Conservation (phyloP, 2,888 invertebrate genomes). For the Perithous albicinctus region DNA sequence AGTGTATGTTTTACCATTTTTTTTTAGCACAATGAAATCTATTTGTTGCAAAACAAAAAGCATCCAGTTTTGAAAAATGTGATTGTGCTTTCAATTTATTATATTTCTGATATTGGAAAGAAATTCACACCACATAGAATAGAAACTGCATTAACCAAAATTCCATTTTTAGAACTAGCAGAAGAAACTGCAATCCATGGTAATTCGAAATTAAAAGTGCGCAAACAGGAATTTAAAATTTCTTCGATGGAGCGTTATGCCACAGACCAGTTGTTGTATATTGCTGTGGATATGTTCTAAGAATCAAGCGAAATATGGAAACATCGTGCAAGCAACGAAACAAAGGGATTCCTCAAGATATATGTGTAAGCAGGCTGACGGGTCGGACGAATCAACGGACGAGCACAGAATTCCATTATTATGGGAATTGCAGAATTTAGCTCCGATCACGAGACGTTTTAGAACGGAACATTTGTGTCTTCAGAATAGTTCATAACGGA, state of each 20-base stretch:
- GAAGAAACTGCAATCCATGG: no score
- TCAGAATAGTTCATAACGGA: not conserved
- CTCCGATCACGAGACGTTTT: slow-evolving; percentile 7
- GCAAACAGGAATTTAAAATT: slow-evolving; percentile 47
- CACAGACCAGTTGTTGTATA: slow-evolving; percentile 11
- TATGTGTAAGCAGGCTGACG: slow-evolving; percentile 65
- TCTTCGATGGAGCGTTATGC: no score
- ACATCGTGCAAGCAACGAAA: slow-evolving; percentile 59
- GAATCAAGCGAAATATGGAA: slow-evolving; percentile 61
- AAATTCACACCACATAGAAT: no score
- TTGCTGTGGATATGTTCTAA: not conserved
- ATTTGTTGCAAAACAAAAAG: no score
- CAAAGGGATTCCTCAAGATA: slow-evolving; percentile 68
- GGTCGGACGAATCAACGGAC: slow-evolving; percentile 68
- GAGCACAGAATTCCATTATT: slow-evolving; percentile 74
- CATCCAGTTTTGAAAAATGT: no score
- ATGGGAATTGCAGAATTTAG: slow-evolving; percentile 75
- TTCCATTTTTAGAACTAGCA: no score
- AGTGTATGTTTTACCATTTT: no score
- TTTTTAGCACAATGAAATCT: no score
- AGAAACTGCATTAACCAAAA: no score
- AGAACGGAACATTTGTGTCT: not conserved
- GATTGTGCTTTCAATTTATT: no score
- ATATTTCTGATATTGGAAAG: no score
- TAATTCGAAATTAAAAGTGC: no score